Percentiles rank a stretch among this genome's conserved stretches.
Conservation (phyloP, 1,140 invertebrate species). For the Diorhabda elongata region DNA sequence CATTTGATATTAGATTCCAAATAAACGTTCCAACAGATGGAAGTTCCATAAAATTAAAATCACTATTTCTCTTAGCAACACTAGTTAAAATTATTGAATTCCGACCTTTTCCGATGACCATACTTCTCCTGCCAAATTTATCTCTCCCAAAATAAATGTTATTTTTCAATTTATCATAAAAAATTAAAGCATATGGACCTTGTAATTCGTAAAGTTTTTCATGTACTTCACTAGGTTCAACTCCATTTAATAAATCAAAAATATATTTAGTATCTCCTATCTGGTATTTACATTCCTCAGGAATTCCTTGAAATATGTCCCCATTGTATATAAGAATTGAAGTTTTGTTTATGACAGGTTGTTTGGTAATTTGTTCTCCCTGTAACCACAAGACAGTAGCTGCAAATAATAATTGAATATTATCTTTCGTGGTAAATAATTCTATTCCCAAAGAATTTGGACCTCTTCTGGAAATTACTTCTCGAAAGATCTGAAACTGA, state of each 20-base stretch:
- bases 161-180: constrained; percentile 60
- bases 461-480: constrained; percentile 49
- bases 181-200: constrained; percentile 83
- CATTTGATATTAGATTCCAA: constrained; percentile 52
- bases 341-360: constrained; percentile 57
- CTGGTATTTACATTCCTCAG: constrained; percentile 24
- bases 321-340: constrained; percentile 77
- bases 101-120: constrained; percentile 61
- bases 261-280: constrained; percentile 48
- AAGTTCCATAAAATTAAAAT: constrained; percentile 61
- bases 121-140: constrained; percentile 76
- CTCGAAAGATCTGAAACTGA: constrained; percentile 47
- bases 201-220: constrained; percentile 55
- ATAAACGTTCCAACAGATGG: constrained; percentile 69
- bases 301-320: constrained; percentile 64
- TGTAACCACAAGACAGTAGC: constrained; percentile 68
- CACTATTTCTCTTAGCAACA: constrained; percentile 54
- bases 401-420: constrained; percentile 63
- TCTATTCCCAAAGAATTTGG: constrained; percentile 46
- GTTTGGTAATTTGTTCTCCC: constrained; percentile 53
- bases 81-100: constrained; percentile 55
- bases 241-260: constrained; percentile 41
- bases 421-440: constrained; percentile 49
- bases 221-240: constrained; percentile 46
- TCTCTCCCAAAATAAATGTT: constrained; percentile 82